A percentile compares a stretch with the other conserved stretches of the same genome.
These are phyloP conservation scores for Emydura subglobosa DNA, from an alignment of 2,113 vertebrate species.

Conservation along the genomic window DNA sequence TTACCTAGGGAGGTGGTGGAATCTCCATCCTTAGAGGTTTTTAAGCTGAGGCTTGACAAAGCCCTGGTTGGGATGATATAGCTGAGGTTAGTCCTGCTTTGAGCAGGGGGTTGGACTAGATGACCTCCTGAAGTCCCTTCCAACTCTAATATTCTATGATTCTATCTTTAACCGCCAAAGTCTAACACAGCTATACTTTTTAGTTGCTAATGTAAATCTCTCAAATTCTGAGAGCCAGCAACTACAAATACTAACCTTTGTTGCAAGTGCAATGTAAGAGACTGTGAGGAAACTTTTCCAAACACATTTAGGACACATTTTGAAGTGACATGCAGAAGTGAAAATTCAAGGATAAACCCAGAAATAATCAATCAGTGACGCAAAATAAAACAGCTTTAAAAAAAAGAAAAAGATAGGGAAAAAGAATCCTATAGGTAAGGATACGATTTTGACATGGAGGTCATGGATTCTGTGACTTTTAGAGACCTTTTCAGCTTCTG, in stretches of 20 bases:
- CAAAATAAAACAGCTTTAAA: background rate
- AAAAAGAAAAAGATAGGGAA: rapidly evolving
- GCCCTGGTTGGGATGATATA: no score
- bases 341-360: constrained; percentile 14
- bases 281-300: background rate
- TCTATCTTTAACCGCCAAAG: background rate
- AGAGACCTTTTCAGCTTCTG: no score
- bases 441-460: background rate
- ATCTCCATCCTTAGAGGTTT: no score
- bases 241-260: background rate
- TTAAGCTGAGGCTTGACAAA: no score
- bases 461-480: no score
- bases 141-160: no score
- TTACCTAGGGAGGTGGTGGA: no score
- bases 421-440: no score
- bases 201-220: background rate
- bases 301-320: background rate
- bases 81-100: no score
- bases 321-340: background rate
- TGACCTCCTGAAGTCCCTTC: no score
- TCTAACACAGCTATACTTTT: background rate
- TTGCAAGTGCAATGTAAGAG: background rate
- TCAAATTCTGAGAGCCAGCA: background rate
- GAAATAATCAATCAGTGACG: background rate
- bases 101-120: no score